These are phyloP conservation scores for Drosophila macrospina DNA, from an alignment of 2,888 invertebrate species.

Conservation along the genomic window DNA sequence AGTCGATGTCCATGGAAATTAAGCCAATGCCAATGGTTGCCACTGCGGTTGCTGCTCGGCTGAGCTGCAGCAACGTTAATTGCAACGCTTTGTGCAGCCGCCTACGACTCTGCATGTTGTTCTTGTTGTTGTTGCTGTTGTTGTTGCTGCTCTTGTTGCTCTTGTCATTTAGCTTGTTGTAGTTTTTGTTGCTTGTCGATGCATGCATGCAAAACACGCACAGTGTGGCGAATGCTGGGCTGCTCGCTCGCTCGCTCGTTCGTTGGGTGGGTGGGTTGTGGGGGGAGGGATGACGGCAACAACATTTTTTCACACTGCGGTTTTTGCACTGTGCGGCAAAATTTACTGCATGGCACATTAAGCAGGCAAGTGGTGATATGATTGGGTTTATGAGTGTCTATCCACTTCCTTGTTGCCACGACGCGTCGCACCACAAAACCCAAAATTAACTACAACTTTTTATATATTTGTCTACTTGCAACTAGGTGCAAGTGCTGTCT, in stretches of 20 bases:
- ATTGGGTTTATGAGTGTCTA: conserved; percentile 77
- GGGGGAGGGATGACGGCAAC: conserved; percentile 13
- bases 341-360: conserved; percentile 79
- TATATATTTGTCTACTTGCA: conserved; percentile 36
- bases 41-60: conserved; percentile 69
- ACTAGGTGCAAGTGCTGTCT: conserved; percentile 3
- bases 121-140: conserved; percentile 13
- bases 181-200: conserved; percentile 42
- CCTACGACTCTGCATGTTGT: conserved; percentile 25
- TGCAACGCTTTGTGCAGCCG: conserved; percentile 73
- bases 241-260: no score
- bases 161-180: conserved; percentile 2
- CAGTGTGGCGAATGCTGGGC: conserved; percentile 10
- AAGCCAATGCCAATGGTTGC: conserved; percentile 75
- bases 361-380: conserved; percentile 80
- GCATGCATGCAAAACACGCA: conserved; percentile 63
- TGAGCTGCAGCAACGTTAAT: conserved; percentile 73
- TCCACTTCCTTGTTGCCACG: conserved; percentile 50
- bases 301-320: conserved; percentile 64
- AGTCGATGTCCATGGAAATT: conserved; percentile 73
- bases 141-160: conserved; percentile 5
- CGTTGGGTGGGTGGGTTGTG: not conserved
- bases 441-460: conserved; percentile 73
- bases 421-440: conserved; percentile 40
- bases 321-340: conserved; percentile 64